phyloP scores from a whole-genome alignment of 2,113 vertebrate species.

The Paraplagusia blochii region DNA sequence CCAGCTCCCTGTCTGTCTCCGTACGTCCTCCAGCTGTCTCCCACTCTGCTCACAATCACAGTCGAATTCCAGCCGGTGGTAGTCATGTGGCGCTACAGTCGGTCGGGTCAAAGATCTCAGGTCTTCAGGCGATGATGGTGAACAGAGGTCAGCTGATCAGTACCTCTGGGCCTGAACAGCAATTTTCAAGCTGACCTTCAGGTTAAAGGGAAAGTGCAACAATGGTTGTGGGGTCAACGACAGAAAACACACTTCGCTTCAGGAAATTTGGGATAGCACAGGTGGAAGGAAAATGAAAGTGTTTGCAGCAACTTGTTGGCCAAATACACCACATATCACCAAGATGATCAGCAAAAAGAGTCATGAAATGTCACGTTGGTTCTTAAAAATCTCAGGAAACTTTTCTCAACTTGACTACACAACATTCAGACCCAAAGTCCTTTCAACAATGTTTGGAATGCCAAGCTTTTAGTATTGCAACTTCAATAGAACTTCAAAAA shows the following conservation, averaged over 20 bases:
- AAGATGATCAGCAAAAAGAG: too few relatives aligned
- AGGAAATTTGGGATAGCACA: too few relatives aligned
- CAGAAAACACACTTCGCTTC: neutral
- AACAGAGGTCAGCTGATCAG: neutral
- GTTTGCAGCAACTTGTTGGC: neutral
- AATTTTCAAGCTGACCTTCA: constrained; percentile 6
- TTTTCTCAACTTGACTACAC: too few relatives aligned
- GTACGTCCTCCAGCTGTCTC: constrained; percentile 23
- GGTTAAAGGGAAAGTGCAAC: constrained; percentile 10
- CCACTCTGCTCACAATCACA: neutral
- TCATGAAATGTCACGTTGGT: too few relatives aligned
- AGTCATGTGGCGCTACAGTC: constrained; percentile 2
- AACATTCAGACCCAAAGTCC: too few relatives aligned
- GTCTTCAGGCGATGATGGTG: constrained; percentile 9
- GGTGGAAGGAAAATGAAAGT: neutral
- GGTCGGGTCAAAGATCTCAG: neutral
- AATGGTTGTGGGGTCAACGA: neutral
- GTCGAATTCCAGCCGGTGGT: constrained; percentile 8
- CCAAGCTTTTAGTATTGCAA: too few relatives aligned
- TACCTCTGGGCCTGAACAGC: constrained; percentile 9
- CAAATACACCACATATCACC: neutral
- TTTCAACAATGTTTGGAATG: too few relatives aligned
- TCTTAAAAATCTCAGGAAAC: too few relatives aligned
- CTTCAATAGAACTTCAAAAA: too few relatives aligned
- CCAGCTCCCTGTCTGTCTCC: constrained; percentile 13